phyloP scores from a whole-genome alignment of 2,113 vertebrate species.

The Vimba vimba region DNA sequence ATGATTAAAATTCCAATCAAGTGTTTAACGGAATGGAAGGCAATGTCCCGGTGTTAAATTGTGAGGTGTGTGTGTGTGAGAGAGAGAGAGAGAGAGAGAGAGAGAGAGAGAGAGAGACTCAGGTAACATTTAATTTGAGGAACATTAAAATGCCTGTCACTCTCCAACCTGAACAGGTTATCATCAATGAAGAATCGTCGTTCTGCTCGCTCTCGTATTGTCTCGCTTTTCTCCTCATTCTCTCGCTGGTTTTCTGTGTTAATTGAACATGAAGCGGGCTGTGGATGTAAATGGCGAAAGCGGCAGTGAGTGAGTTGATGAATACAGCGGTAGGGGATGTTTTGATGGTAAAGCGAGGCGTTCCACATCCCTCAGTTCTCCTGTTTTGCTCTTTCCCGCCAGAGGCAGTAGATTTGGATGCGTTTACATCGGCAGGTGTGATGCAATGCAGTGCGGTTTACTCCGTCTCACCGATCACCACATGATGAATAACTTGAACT shows the following conservation, averaged over 20 bases:
- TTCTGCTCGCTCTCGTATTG: slow-evolving; percentile 41
- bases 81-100: not conserved
- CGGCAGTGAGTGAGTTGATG: not conserved
- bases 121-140: slow-evolving; percentile 15
- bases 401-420: not conserved
- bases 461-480: not conserved
- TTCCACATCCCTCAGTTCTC: not conserved
- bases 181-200: slow-evolving; percentile 53
- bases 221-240: slow-evolving; percentile 52
- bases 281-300: slow-evolving; percentile 7
- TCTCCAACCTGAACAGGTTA: slow-evolving; percentile 62
- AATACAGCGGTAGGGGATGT: slow-evolving; percentile 10
- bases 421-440: not conserved
- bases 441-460: slow-evolving; percentile 2
- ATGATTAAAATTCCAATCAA: slow-evolving; percentile 49
- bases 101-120: not conserved
- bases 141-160: slow-evolving; percentile 63
- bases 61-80: not conserved
- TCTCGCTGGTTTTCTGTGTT: slow-evolving; percentile 5
- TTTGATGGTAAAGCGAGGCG: not conserved
- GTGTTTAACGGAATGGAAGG: not conserved
- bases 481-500: slow-evolving; percentile 1
- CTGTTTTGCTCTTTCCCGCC: not conserved
- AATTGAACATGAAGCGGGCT: slow-evolving; percentile 29
- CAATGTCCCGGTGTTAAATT: slow-evolving; percentile 14